Base-by-base conservation (phyloP, 2,113 vertebrate species). In the Amblyornis subalaris region DNA sequence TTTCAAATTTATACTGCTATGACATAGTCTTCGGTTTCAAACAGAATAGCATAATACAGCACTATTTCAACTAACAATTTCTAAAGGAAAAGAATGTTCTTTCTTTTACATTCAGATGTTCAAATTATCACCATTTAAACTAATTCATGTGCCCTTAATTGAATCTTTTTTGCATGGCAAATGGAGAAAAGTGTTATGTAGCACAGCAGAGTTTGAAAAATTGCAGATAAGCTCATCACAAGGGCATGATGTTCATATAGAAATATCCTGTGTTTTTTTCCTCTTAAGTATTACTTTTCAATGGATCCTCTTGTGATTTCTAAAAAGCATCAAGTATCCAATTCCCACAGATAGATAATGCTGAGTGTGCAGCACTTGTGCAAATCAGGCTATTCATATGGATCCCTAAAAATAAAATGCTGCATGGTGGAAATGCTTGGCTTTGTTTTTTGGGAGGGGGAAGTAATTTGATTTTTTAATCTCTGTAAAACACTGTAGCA, bases 371-470 rank as follows among this genome's bases (percentile, higher is more conserved):
- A 90, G 69, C 69, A 87, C 65, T 96, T 92, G 88, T 93, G 80
- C 55, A 94, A 90, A 96, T 89, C 76, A 95, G 61, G 57, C 86
- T 75, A 89, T 95, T 96, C 92, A 95, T 96, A 75, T 20, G 20
- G 67, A 87, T 90, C 45, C n/a, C 93, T 90, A 96, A 96, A 96
- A 94, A 96, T 94, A 94, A 96, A 94, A 76, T 88, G 78, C 78
- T 85, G 58, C 35, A 53, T 95, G 40, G 29, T 87, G 13, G 28
- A 92, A 94, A 76, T 21, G 22, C 29, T 92, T 81, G 44, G 25
- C 5, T 31, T 85, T 70, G 29, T 22, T 53, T 94, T 66, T 75
- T n/a, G 25, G 42, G 62, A 72, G 38, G 38, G 5, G 50, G 50
- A 88, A 91, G 74, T 61, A 85, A 73, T 88, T 47, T 74, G 16